Evolutionary conservation across 2,797 vertebrate species (phyloP).

Genomic region (Megaceryle alcyon): DNA sequence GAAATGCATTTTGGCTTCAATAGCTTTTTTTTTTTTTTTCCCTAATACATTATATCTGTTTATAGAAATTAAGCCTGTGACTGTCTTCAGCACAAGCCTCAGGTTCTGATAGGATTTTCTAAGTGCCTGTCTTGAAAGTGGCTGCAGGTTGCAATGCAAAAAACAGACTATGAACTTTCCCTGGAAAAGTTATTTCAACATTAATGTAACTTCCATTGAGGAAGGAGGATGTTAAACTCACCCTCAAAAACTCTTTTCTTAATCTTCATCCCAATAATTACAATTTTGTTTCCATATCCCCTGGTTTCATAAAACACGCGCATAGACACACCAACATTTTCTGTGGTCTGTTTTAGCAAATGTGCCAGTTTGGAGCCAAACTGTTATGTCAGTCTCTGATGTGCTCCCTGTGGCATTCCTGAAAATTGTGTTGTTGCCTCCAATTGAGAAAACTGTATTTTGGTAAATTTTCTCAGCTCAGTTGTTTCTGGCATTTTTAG

Average conservation of each 20-base stretch:
- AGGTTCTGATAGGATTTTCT: conserved; percentile 13
- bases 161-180: background rate
- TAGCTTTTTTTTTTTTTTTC: conserved; percentile 4
- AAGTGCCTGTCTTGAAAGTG: background rate
- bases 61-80: background rate
- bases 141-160: background rate
- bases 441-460: background rate
- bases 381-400: background rate
- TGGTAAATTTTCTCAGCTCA: background rate
- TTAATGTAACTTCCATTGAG: background rate
- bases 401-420: background rate
- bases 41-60: background rate
- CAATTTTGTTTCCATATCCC: background rate
- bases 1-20: conserved; percentile 19
- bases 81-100: background rate
- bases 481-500: background rate
- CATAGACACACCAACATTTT: background rate
- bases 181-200: background rate
- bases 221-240: background rate
- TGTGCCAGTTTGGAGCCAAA: background rate
- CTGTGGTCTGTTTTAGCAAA: background rate
- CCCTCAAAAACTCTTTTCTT: background rate
- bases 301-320: background rate
- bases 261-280: background rate
- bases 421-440: background rate